Conservation (phyloP, 2,797 vertebrate genomes). For the Myotis daubentonii region DNA sequence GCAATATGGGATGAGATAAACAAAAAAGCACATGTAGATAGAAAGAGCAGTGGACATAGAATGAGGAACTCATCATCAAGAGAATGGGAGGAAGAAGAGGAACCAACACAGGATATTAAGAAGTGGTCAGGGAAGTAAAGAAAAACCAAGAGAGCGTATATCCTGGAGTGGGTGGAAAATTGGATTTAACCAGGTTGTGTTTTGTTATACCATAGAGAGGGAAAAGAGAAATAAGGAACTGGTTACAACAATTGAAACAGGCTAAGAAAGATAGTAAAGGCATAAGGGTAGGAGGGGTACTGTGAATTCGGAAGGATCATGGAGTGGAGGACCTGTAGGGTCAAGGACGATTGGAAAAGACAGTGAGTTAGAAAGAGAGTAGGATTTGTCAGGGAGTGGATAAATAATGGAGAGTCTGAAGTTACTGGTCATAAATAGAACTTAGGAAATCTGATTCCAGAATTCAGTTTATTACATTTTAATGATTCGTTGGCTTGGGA, state of each 20-base stretch:
- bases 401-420: background rate
- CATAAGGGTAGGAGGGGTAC: background rate
- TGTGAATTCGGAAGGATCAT: background rate
- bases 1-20: background rate
- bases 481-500: background rate
- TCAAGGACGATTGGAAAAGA: background rate
- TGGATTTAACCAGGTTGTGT: background rate
- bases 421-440: background rate
- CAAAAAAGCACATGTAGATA: background rate
- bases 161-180: background rate
- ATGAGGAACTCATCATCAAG: background rate
- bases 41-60: background rate
- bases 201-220: background rate
- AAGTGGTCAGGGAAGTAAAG: background rate
- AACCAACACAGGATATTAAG: background rate
- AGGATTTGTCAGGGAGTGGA: background rate
- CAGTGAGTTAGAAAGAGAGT: background rate
- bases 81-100: background rate
- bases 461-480: slow-evolving; percentile 27
- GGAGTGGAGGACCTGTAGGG: background rate
- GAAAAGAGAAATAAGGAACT: background rate
- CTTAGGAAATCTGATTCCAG: background rate
- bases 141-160: background rate
- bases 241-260: background rate
- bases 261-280: background rate